Conservation (phyloP, 2,113 vertebrate genomes). For the Perca schrenkii region DNA sequence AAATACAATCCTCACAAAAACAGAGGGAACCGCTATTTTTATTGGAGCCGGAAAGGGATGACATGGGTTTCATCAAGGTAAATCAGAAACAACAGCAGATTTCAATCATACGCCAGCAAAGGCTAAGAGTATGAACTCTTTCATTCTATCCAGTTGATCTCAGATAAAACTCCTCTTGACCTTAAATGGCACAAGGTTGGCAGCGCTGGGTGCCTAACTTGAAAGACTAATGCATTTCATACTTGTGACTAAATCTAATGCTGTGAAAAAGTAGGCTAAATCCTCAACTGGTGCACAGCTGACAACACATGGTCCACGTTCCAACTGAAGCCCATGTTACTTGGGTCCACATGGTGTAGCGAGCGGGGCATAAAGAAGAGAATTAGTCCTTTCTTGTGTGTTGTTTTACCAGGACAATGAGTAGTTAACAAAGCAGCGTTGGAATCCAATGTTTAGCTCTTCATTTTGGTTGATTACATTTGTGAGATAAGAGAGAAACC, state of each 20-base stretch:
- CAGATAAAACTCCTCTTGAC: constrained; percentile 66
- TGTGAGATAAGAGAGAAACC: background rate
- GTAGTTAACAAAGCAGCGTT: background rate
- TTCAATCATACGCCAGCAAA: constrained; percentile 56
- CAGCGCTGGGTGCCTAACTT: constrained; percentile 25
- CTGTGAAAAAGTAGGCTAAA: constrained; percentile 50
- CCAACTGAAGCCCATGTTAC: constrained; percentile 1
- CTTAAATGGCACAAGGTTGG: constrained; percentile 66
- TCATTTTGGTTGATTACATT: background rate
- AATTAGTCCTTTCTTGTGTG: background rate
- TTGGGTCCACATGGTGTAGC: background rate
- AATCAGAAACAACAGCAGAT: constrained; percentile 65
- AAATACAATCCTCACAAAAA: constrained; percentile 12
- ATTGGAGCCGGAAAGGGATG: constrained; percentile 32
- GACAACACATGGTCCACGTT: constrained; percentile 12
- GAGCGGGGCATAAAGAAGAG: background rate
- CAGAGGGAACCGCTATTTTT: constrained; percentile 23
- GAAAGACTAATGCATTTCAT: constrained; percentile 58
- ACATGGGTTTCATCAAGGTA: constrained; percentile 64
- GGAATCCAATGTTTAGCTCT: background rate
- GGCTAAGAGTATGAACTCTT: constrained; percentile 26
- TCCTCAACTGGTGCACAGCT: constrained; percentile 21
- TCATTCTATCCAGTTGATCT: constrained; percentile 67
- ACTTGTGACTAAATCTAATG: constrained; percentile 54
- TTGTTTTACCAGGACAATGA: background rate